A percentile compares a stretch with the other conserved stretches of the same genome.
Conservation (phyloP, 2,888 invertebrate species). For the Xestobium rufovillosum region DNA sequence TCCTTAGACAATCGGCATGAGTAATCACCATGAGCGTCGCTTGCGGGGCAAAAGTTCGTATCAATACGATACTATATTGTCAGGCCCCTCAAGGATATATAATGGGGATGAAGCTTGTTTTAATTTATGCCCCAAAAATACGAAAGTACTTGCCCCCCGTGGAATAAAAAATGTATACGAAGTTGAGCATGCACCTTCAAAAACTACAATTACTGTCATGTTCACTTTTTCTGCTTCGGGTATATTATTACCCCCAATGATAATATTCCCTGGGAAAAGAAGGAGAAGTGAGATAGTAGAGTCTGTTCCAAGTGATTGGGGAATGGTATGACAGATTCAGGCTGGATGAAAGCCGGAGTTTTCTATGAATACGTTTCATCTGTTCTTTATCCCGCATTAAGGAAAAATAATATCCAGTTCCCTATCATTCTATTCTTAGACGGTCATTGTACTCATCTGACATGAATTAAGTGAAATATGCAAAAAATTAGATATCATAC, state of each 20-base stretch:
- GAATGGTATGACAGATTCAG: no score
- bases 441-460: no score
- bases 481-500: constrained; percentile 15
- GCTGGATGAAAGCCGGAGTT: no score
- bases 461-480: no score
- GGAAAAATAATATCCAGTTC: no score
- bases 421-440: no score
- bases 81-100: constrained; percentile 18
- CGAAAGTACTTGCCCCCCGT: constrained; percentile 19
- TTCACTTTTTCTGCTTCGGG: constrained; percentile 36
- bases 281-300: constrained; percentile 27
- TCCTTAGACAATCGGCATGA: no score
- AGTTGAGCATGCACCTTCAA: constrained; percentile 31
- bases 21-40: no score
- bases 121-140: constrained; percentile 21
- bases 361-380: no score
- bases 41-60: no score
- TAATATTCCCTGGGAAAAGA: constrained; percentile 31
- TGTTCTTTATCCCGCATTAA: no score
- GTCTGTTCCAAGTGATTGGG: constrained; percentile 23
- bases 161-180: constrained; percentile 32
- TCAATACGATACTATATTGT: no score
- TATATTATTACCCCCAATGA: constrained; percentile 31
- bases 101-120: constrained; percentile 29
- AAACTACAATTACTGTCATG: constrained; percentile 34